A percentile compares a stretch with the other conserved stretches of the same genome.
Conservation (phyloP, 2,888 invertebrate genomes). For the Dicroscelio sp. region DNA sequence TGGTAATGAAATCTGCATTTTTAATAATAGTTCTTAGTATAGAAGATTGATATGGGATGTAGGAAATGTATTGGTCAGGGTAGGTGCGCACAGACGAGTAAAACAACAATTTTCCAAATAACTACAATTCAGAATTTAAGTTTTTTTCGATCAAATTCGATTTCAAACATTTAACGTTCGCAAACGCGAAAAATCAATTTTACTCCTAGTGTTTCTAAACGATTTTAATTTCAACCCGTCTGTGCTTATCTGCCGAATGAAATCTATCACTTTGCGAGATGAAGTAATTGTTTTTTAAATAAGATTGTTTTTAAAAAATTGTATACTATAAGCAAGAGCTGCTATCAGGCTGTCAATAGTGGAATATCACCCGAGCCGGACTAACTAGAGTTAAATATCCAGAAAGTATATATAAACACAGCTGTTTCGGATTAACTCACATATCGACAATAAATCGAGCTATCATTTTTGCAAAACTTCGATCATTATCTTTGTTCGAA, state of each 20-base stretch:
- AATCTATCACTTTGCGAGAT: background rate
- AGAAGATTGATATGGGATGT: conserved; percentile 1
- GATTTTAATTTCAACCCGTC: too few relatives aligned
- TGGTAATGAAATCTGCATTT: conserved; percentile 35
- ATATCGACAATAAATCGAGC: too few relatives aligned
- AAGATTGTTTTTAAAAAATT: conserved; percentile 34
- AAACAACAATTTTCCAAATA: too few relatives aligned
- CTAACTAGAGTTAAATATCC: conserved; percentile 11
- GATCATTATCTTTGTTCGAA: too few relatives aligned
- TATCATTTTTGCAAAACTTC: too few relatives aligned
- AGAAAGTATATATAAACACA: background rate
- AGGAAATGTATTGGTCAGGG: background rate
- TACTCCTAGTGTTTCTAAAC: too few relatives aligned
- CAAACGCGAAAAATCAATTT: too few relatives aligned
- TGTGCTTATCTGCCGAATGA: too few relatives aligned
- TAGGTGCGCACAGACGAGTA: too few relatives aligned
- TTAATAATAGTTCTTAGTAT: conserved; percentile 39
- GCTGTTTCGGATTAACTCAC: conserved; percentile 56
- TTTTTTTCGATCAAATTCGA: too few relatives aligned
- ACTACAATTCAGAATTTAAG: too few relatives aligned
- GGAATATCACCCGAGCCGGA: conserved; percentile 55
- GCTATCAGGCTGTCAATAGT: conserved; percentile 59
- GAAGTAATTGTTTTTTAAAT: background rate
- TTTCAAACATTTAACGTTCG: too few relatives aligned
- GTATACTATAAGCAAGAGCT: conserved; percentile 39